Evolutionary conservation across 1,140 invertebrate species (phyloP).

Genomic region (Temnothorax longispinosus): DNA sequence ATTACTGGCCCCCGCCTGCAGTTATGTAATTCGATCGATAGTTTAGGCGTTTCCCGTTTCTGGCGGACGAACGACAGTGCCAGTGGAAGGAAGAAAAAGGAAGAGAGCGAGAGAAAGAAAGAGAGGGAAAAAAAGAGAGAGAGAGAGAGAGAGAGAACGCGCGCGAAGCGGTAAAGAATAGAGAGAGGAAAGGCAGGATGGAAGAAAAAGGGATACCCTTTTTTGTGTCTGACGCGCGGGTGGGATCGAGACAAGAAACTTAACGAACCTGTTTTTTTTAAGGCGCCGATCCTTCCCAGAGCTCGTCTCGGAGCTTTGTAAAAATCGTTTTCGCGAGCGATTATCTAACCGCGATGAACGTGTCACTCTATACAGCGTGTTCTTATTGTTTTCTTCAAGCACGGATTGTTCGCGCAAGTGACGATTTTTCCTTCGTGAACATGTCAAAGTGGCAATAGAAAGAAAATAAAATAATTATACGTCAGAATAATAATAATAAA

Average conservation of each 20-base stretch:
- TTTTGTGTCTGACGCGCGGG: slow-evolving; percentile 51
- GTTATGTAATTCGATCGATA: slow-evolving; percentile 77
- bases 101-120: neutral
- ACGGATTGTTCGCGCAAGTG: neutral
- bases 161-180: slow-evolving; percentile 12
- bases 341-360: slow-evolving; percentile 40
- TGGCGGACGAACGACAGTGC: slow-evolving; percentile 61
- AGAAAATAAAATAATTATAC: neutral
- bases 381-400: neutral
- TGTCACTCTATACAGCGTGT: neutral
- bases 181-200: neutral
- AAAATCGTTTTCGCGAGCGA: slow-evolving; percentile 47
- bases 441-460: neutral
- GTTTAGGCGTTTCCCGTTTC: slow-evolving; percentile 73
- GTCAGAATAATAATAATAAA: neutral
- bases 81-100: slow-evolving; percentile 35
- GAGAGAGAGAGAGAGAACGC: neutral
- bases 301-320: slow-evolving; percentile 33
- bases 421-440: neutral
- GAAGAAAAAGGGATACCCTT: slow-evolving; percentile 36
- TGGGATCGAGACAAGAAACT: slow-evolving; percentile 56
- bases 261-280: slow-evolving; percentile 51
- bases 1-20: slow-evolving; percentile 66
- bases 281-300: slow-evolving; percentile 36
- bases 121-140: neutral